Conservation (phyloP, 2,113 vertebrate genomes). For the Hypocryptadius cinnamomeus region DNA sequence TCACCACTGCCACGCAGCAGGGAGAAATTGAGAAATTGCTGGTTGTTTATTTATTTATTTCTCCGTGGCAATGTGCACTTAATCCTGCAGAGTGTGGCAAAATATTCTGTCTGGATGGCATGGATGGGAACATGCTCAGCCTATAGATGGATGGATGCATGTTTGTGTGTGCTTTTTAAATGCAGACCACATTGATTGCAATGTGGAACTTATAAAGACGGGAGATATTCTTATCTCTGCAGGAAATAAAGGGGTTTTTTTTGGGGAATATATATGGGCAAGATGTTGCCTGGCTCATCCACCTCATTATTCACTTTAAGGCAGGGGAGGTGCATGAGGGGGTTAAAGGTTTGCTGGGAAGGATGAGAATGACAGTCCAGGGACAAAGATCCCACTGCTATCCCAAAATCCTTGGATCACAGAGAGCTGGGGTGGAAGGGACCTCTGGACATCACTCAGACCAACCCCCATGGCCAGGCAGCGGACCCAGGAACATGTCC, state of each 20-base stretch:
- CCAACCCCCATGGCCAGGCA: background rate
- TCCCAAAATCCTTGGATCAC: background rate
- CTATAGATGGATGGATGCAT: background rate
- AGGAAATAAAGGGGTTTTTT: constrained; percentile 28
- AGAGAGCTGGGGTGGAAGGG: background rate
- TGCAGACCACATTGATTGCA: constrained; percentile 32
- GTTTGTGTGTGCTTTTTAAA: constrained; percentile 10
- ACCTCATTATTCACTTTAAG: background rate
- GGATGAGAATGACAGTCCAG: background rate
- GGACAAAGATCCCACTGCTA: background rate
- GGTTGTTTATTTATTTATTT: constrained; percentile 57
- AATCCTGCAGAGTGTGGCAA: constrained; percentile 11
- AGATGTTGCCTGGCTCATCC: background rate
- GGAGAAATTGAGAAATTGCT: constrained; percentile 58
- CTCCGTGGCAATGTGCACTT: background rate
- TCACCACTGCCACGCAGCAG: constrained; percentile 38
- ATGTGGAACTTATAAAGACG: constrained; percentile 47
- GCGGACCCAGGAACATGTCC: background rate
- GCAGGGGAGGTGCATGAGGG: background rate
- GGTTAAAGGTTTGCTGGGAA: background rate
- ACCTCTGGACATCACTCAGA: background rate
- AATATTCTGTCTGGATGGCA: background rate
- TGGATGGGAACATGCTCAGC: background rate
- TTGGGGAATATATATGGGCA: background rate
- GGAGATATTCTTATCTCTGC: constrained; percentile 53